These are phyloP conservation scores for Philopedon plagiatum DNA, from an alignment of 2,888 invertebrate species.

Conservation along the genomic window DNA sequence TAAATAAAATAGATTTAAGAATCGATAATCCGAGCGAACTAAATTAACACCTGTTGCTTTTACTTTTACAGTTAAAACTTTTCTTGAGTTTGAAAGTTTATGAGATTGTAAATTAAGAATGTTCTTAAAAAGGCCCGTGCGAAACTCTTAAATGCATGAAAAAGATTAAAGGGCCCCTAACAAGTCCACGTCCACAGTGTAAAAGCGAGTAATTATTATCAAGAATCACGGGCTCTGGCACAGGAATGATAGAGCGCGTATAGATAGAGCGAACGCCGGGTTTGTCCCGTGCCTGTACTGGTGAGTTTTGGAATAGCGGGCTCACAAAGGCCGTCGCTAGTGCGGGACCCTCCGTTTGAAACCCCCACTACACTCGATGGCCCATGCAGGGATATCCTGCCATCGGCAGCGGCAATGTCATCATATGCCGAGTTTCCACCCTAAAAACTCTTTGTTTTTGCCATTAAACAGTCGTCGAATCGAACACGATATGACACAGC, in stretches of 20 bases:
- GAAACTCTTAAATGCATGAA: not conserved
- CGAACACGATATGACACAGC: not conserved
- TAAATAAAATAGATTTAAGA: too few relatives aligned
- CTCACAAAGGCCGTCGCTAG: slow-evolving; percentile 51
- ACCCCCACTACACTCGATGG: slow-evolving; percentile 55
- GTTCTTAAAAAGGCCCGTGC: not conserved
- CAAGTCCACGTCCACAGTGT: not conserved
- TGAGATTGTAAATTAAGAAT: not conserved
- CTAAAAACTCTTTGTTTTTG: slow-evolving; percentile 17
- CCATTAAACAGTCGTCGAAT: slow-evolving; percentile 14
- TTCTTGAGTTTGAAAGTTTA: not conserved
- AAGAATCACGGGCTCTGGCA: slow-evolving; percentile 7
- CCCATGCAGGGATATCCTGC: slow-evolving; percentile 64
- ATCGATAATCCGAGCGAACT: slow-evolving; percentile 11
- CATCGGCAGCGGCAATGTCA: slow-evolving; percentile 58
- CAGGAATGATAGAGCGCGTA: slow-evolving; percentile 17
- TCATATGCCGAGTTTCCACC: slow-evolving; percentile 29
- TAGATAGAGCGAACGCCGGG: not conserved
- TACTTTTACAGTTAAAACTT: not conserved
- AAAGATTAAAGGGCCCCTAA: not conserved
- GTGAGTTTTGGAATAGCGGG: slow-evolving; percentile 35
- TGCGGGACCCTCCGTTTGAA: slow-evolving; percentile 56
- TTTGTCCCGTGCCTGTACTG: slow-evolving; percentile 26
- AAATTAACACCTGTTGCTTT: slow-evolving; percentile 9
- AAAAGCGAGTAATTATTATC: not conserved